phyloP scores from a whole-genome alignment of 2,797 vertebrate species.

The Smutsia temminckii region DNA sequence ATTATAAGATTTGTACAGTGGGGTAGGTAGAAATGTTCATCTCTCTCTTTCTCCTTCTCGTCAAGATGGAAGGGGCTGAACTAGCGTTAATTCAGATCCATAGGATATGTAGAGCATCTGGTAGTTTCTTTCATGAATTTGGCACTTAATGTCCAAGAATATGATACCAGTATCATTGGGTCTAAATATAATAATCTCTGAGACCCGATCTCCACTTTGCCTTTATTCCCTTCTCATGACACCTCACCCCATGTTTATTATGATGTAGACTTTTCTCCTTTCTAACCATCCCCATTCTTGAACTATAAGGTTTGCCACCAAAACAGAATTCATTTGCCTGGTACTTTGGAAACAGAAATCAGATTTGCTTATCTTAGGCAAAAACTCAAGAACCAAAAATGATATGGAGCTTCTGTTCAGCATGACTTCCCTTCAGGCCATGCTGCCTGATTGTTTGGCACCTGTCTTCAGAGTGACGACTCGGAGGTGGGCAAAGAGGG shows the following conservation, averaged over 20 bases:
- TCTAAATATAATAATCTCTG: neutral
- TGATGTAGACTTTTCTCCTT: neutral
- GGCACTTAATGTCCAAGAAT: neutral
- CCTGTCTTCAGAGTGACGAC: neutral
- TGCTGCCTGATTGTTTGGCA: neutral
- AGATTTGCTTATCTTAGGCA: neutral
- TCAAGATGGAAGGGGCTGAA: neutral
- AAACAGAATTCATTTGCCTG: neutral
- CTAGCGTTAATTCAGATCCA: neutral
- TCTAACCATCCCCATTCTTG: neutral
- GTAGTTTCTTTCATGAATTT: neutral
- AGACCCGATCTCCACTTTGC: neutral
- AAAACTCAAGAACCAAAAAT: neutral
- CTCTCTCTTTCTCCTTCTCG: neutral
- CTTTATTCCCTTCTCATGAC: neutral
- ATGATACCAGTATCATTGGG: neutral
- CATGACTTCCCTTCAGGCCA: neutral
- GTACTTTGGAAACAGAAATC: neutral
- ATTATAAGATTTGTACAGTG: neutral
- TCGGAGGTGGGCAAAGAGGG: neutral
- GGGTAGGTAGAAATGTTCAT: neutral
- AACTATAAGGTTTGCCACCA: neutral
- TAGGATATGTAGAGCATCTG: neutral
- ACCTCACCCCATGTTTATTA: neutral
- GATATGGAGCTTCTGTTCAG: neutral